Base-by-base conservation (phyloP, 2,113 vertebrate genomes). In the Silurus meridionalis region DNA sequence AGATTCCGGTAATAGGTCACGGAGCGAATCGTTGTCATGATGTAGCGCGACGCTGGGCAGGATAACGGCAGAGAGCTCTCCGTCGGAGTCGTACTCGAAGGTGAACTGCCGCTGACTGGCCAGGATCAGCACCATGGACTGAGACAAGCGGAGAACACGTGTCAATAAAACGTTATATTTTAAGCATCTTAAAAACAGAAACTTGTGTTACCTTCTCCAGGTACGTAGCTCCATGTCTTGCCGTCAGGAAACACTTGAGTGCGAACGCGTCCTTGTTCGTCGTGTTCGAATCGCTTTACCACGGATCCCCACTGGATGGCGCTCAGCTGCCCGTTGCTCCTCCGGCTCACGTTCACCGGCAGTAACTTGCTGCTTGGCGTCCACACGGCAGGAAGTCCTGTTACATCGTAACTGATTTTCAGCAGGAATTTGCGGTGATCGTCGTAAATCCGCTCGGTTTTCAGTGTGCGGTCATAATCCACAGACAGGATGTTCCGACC, bases 381-480 rank as follows among this genome's bases (percentile, higher is more conserved):
- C 98, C 98, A 99, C 82, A 99, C 96, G 8, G 97, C 97, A 0
- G 98, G 98, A 89, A 99, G 98, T 4, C 98, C 98, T 0, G 97
- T 96, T 0, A 93, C 94, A 94, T 99, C 98, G 4, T 98, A 99
- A 89, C 96, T 96, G 82, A 99, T 99, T 93, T 98, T 96, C 93
- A 99, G 94, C 28, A 98, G 96, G 88, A 99, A 99, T 92, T 99
- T 99, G 90, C 98, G 96, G 93, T 99, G 98, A 95, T 99, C 98
- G 21, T 99, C 98, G 15, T 99, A 99, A 95, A 99, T 98, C 93
- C 99, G 99, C 91, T 99, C 98, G 5, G 97, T 99, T 95, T 97
- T 96, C 85, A 97, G 95, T 58, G 95, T 97, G 91, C 98, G 97
- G 92, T 99, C 98, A 82, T 99, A 99, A 94, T 99, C 98, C 72